Evolutionary conservation across 2,888 invertebrate species (phyloP).

Genomic region (Hermaeophaga mercurialis): DNA sequence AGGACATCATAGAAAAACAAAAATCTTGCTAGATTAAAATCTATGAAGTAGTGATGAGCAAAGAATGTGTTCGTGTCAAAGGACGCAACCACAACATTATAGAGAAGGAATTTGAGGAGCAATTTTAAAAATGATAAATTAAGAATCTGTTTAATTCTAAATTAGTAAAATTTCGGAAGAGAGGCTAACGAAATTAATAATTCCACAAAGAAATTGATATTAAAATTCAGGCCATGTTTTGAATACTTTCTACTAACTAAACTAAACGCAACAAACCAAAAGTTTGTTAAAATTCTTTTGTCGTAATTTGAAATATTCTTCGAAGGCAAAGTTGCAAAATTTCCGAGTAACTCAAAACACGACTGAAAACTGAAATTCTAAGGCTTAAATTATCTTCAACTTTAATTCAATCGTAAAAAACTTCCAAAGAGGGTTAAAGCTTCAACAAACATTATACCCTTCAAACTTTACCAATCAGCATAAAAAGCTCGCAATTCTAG

Average conservation of each 20-base stretch:
- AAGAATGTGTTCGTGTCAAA: too few relatives aligned
- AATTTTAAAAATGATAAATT: too few relatives aligned
- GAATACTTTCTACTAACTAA: conserved; percentile 11
- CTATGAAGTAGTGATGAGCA: too few relatives aligned
- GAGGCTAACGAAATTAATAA: not conserved
- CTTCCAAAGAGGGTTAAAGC: conserved; percentile 19
- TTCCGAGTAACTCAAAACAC: conserved; percentile 24
- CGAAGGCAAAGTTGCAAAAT: conserved; percentile 18
- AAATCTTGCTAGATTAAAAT: too few relatives aligned
- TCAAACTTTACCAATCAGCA: conserved; percentile 29
- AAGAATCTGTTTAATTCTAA: too few relatives aligned
- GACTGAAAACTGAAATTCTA: conserved; percentile 19
- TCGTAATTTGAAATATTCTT: conserved; percentile 21
- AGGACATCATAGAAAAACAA: too few relatives aligned
- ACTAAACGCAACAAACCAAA: conserved; percentile 6
- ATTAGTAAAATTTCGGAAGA: too few relatives aligned
- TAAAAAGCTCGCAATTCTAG: conserved; percentile 22
- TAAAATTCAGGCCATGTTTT: not conserved
- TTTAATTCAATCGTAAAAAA: conserved; percentile 28
- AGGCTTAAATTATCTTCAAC: conserved; percentile 27
- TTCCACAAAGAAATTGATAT: not conserved
- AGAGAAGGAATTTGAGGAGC: too few relatives aligned
- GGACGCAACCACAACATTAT: too few relatives aligned
- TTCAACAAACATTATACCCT: conserved; percentile 27
- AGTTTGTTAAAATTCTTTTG: conserved; percentile 20